Evolutionary conservation across 2,113 vertebrate genomes (phyloP).

Genomic region (Cyphomyrus discorhynchus): DNA sequence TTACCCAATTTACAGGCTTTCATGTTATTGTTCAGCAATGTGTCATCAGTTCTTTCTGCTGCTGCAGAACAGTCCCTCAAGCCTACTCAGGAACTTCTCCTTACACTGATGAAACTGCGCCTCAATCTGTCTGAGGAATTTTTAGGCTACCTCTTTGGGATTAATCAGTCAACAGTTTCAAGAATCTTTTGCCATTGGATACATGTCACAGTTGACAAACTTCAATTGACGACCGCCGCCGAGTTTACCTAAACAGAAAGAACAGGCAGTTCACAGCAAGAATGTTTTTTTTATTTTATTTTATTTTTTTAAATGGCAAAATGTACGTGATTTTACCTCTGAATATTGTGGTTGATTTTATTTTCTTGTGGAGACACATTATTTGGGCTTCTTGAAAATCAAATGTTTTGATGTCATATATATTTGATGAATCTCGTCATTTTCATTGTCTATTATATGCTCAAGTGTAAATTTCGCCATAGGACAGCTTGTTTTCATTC

Average conservation of each 20-base stretch:
- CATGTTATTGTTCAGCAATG: slow-evolving; percentile 27
- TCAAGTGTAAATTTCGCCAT: background rate
- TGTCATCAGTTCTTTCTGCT: slow-evolving; percentile 21
- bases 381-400: background rate
- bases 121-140: slow-evolving; percentile 16
- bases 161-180: slow-evolving; percentile 23
- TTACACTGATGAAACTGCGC: slow-evolving; percentile 23
- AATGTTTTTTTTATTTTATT: background rate
- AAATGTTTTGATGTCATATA: background rate
- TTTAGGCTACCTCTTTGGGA: slow-evolving; percentile 18
- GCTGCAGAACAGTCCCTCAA: slow-evolving; percentile 22
- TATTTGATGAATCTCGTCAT: background rate
- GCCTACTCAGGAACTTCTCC: slow-evolving; percentile 24
- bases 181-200: slow-evolving; percentile 18
- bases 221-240: background rate
- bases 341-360: background rate
- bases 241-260: background rate
- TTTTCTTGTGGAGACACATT: background rate
- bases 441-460: background rate
- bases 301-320: background rate
- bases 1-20: slow-evolving; percentile 29
- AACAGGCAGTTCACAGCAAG: background rate
- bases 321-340: background rate
- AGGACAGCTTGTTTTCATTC: background rate
- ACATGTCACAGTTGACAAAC: slow-evolving; percentile 13